Percentiles rank a stretch among this genome's conserved stretches.
Conservation (phyloP, 2,888 invertebrate species). For the Troilus luridus region DNA sequence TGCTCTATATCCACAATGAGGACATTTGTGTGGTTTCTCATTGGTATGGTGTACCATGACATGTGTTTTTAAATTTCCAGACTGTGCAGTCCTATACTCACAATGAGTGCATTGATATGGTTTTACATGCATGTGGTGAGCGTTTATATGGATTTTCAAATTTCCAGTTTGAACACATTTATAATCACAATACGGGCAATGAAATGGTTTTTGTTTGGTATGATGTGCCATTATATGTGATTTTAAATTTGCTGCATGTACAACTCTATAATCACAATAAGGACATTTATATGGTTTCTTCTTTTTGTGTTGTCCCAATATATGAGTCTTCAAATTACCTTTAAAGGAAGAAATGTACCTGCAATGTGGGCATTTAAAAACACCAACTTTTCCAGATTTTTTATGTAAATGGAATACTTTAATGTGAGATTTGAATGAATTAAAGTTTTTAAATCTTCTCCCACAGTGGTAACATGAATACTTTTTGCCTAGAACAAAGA, state of each 20-base stretch:
- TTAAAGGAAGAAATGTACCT: background rate
- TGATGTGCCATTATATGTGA: conserved; percentile 1
- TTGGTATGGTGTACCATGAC: background rate
- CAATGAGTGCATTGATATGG: conserved; percentile 31
- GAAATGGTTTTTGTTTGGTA: conserved; percentile 7
- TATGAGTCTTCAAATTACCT: conserved; percentile 37
- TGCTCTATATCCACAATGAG: conserved; percentile 10
- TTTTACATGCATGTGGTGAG: background rate
- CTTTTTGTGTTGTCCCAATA: conserved; percentile 25
- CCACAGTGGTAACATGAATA: conserved; percentile 29
- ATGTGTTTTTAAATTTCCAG: conserved; percentile 21
- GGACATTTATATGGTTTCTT: background rate
- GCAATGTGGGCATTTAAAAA: conserved; percentile 46
- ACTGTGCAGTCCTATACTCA: conserved; percentile 10
- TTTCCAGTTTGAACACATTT: background rate
- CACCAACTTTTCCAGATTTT: background rate
- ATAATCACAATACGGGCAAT: conserved; percentile 30
- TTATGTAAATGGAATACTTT: conserved; percentile 11
- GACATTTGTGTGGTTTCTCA: conserved; percentile 22
- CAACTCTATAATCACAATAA: conserved; percentile 19
- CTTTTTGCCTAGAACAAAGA: conserved; percentile 16
- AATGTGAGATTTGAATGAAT: conserved; percentile 25
- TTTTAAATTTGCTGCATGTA: conserved; percentile 8
- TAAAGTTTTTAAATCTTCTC: conserved; percentile 30
- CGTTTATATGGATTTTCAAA: background rate